These are phyloP conservation scores for Drosophila mulleri DNA, from an alignment of 2,888 invertebrate species.

Conservation along the genomic window DNA sequence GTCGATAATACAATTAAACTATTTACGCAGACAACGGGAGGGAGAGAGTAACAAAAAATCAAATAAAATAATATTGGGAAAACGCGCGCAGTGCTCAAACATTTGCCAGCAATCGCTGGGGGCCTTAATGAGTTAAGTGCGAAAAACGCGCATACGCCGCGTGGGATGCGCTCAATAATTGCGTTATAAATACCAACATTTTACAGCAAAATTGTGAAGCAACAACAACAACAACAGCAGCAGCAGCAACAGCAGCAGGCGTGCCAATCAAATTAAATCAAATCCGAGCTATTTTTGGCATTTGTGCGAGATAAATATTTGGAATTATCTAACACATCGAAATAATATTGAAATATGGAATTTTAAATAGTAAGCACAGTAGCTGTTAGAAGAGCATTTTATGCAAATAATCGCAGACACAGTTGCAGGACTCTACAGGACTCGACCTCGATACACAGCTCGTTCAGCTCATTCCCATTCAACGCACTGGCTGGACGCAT, in stretches of 20 bases:
- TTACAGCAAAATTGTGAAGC: constrained; percentile 56
- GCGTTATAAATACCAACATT: constrained; percentile 60
- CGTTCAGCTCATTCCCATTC: constrained; percentile 66
- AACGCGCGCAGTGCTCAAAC: constrained; percentile 45
- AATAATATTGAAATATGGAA: constrained; percentile 14
- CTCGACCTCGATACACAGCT: constrained; percentile 27
- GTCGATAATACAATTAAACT: constrained; percentile 61
- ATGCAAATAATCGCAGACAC: constrained; percentile 62
- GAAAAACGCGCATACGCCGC: constrained; percentile 69
- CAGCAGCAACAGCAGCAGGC: constrained; percentile 9
- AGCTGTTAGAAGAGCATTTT: constrained; percentile 48
- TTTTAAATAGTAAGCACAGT: constrained; percentile 9
- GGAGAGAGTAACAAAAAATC: neutral
- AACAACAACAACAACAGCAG: constrained; percentile 4
- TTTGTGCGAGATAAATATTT: constrained; percentile 11
- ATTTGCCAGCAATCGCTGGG: constrained; percentile 43
- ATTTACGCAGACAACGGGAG: constrained; percentile 38
- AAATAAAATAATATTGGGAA: constrained; percentile 34
- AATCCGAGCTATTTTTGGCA: constrained; percentile 40
- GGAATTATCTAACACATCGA: constrained; percentile 2
- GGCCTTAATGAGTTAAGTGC: constrained; percentile 71
- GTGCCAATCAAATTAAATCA: constrained; percentile 52
- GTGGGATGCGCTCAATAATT: constrained; percentile 47
- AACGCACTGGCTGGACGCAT: constrained; percentile 63
- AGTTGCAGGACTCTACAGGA: neutral